Conservation (phyloP, 2,113 vertebrate species). For the Lipotes vexillifer region DNA sequence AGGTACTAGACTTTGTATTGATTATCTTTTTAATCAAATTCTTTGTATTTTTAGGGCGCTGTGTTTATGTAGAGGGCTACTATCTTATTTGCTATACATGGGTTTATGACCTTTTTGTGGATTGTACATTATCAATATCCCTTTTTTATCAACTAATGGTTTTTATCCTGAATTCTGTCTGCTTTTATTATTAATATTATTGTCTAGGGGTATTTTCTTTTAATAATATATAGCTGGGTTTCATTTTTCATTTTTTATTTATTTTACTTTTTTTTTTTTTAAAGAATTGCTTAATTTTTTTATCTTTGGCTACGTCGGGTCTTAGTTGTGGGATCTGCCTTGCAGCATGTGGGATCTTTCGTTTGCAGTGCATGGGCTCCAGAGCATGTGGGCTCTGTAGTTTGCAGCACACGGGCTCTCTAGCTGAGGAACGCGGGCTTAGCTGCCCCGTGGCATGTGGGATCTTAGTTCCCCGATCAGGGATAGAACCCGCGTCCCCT, state of each 20-base stretch:
- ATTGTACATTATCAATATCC: not conserved
- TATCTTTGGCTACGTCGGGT: too few species aligned
- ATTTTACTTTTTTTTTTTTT: too few species aligned
- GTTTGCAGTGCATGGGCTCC: too few species aligned
- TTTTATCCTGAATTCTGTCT: not conserved
- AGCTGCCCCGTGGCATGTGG: too few species aligned
- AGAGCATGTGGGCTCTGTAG: too few species aligned
- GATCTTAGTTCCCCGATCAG: too few species aligned
- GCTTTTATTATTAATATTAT: not conserved
- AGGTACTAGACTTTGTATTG: not conserved
- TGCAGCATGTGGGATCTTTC: too few species aligned
- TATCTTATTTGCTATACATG: not conserved
- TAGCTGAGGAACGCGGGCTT: too few species aligned
- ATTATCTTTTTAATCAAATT: not conserved
- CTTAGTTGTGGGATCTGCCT: too few species aligned
- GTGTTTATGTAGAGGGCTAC: not conserved
- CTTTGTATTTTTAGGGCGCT: not conserved
- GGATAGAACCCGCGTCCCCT: too few species aligned
- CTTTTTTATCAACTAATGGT: not conserved
- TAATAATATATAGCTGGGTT: not conserved
- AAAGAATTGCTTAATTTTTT: too few species aligned
- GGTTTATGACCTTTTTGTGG: not conserved
- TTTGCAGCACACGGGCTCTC: too few species aligned
- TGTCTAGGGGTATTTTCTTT: not conserved
- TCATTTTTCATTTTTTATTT: not conserved